Base-by-base conservation (phyloP, 2,113 vertebrate species). In the Phycodurus eques region DNA sequence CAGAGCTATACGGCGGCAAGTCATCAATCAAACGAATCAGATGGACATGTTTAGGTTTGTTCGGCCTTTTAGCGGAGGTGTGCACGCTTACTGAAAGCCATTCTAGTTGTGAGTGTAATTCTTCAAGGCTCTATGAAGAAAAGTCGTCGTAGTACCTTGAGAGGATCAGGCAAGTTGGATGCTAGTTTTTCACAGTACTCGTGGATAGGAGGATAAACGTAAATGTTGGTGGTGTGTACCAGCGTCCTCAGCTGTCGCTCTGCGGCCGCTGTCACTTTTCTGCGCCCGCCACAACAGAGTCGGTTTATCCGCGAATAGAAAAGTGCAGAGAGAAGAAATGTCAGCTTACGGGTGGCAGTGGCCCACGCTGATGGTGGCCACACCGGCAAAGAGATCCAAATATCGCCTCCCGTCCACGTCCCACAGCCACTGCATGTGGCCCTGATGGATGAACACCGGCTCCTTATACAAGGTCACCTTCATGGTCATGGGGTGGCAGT, bases 401-500 rank as follows among this genome's bases (percentile, higher is more conserved):
- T 98, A 99, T 74, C 98, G 90, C 31, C 62, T 92, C 8, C 96
- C 97, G 3, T 97, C 89, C 4, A 92, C 81, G 65, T 98, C 97
- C 91, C 96, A 98, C 39, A 99, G 68, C 96, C 96, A 99, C 85
- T 99, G 94, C 96, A 96, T 97, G 77, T 95, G 73, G 0, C 97
- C 98, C 83, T 98, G 96, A 79, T 96, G 93, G 60, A 98, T 80
- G 69, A 95, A 87, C 78, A 98, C 67, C 1, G 96, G 97, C 11
- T 90, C 92, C 71, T 93, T 93, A 86, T 96, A 99, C 70, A 82
- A 94, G 0, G 85, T 92, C 2, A 92, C 85, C 10, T 76, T 79
- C 73, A 87, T 75, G 1, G 85, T 80, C 67, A 93, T 92, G 2
- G 95, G 94, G 22, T 91, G 88, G 57, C 95, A 67, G 61, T 93